These are phyloP conservation scores for Lutjanus argentimaculatus DNA, from an alignment of 2,797 vertebrate genomes.

Conservation along the genomic window DNA sequence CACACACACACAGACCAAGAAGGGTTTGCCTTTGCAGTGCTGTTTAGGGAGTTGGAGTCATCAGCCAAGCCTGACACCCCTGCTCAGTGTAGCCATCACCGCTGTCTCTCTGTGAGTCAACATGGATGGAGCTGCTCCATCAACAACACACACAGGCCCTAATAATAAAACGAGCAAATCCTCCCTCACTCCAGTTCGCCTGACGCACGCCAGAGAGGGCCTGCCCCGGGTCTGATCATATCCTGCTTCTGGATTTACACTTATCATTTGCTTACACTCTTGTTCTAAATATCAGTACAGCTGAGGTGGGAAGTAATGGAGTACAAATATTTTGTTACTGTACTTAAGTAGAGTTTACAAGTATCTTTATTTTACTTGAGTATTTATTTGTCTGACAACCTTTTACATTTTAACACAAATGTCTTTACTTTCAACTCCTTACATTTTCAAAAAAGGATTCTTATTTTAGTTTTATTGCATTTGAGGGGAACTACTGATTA, in stretches of 20 bases:
- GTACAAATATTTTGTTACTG: too few relatives aligned
- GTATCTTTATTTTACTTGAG: too few relatives aligned
- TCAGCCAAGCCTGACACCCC: conserved; percentile 72
- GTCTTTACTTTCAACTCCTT: too few relatives aligned
- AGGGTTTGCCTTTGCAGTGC: conserved; percentile 68
- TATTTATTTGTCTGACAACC: too few relatives aligned
- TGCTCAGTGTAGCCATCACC: conserved; percentile 68
- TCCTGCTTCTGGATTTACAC: conserved; percentile 64
- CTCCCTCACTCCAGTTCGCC: conserved; percentile 58
- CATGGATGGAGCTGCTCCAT: conserved; percentile 69
- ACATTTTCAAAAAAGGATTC: too few relatives aligned
- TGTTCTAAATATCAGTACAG: conserved; percentile 3
- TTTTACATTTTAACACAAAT: too few relatives aligned
- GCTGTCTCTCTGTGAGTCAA: conserved; percentile 74
- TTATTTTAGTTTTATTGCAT: too few relatives aligned
- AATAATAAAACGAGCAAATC: conserved; percentile 73
- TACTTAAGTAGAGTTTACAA: too few relatives aligned
- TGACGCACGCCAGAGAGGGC: conserved; percentile 50
- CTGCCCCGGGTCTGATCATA: conserved; percentile 47
- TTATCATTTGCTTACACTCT: conserved; percentile 46
- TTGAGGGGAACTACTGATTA: too few relatives aligned
- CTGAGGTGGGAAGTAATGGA: too few relatives aligned
- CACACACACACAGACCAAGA: conserved; percentile 38
- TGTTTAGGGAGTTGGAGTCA: conserved; percentile 62
- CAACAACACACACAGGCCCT: conserved; percentile 68